These are phyloP conservation scores for Melipona bicolor DNA, from an alignment of 2,888 invertebrate species.

Conservation along the genomic window DNA sequence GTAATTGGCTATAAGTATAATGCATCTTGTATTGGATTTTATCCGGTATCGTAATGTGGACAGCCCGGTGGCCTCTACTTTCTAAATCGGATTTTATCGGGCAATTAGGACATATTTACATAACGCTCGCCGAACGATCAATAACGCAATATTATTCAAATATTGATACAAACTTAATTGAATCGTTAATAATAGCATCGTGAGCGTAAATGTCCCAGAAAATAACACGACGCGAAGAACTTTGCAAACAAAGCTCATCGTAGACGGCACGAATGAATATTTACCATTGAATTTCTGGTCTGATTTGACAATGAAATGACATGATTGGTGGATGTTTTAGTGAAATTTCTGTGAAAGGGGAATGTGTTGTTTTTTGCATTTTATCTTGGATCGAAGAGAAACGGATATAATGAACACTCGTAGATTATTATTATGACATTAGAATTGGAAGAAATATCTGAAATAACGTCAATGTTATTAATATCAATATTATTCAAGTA, in stretches of 20 bases:
- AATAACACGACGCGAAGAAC: background rate
- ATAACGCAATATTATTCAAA: background rate
- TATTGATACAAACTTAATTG: background rate
- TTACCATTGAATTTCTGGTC: too few species aligned
- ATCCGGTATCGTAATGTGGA: background rate
- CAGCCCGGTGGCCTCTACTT: background rate
- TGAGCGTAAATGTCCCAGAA: background rate
- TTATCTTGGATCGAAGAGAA: too few species aligned
- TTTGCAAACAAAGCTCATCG: background rate
- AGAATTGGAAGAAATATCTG: too few species aligned
- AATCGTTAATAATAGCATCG: background rate
- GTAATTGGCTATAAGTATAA: conserved; percentile 12
- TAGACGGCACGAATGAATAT: background rate
- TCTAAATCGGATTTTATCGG: conserved; percentile 10
- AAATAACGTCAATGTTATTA: too few species aligned
- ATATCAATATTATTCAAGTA: too few species aligned
- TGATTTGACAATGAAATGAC: too few species aligned
- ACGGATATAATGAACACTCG: too few species aligned
- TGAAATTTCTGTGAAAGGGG: too few species aligned
- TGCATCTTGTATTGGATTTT: background rate
- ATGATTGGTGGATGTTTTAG: too few species aligned
- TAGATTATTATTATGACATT: too few species aligned
- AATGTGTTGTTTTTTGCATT: too few species aligned
- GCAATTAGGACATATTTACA: conserved; percentile 3
- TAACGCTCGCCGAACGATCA: background rate